Conservation (phyloP, 2,888 invertebrate genomes). For the Watsonalla cultraria region DNA sequence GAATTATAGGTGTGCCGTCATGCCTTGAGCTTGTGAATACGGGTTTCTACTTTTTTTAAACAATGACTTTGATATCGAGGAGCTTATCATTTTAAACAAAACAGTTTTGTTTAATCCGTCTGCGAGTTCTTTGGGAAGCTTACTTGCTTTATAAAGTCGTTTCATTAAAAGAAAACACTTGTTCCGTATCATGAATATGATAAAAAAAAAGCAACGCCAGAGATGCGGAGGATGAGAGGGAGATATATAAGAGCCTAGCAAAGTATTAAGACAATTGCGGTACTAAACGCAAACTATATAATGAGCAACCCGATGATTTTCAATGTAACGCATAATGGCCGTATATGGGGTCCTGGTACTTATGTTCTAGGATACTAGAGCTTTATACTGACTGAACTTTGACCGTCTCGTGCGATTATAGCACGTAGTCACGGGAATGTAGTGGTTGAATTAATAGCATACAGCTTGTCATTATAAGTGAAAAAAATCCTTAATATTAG, state of each 20-base stretch:
- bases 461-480: conserved; percentile 4
- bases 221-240: conserved; percentile 9
- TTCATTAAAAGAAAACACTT: not conserved
- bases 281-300: conserved; percentile 39
- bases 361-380: conserved; percentile 20
- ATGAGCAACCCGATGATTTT: conserved; percentile 48
- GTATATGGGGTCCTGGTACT: conserved; percentile 33
- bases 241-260: conserved; percentile 11
- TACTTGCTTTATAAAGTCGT: not conserved
- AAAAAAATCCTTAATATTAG: not conserved
- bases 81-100: not conserved
- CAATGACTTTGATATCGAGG: not conserved
- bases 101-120: not conserved
- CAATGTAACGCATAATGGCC: conserved; percentile 56
- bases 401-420: conserved; percentile 11
- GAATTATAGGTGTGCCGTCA: conserved; percentile 30
- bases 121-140: not conserved
- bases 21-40: conserved; percentile 23
- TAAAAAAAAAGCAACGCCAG: not conserved
- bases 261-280: conserved; percentile 23
- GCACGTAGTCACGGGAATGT: conserved; percentile 10
- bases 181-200: not conserved
- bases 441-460: conserved; percentile 19
- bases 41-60: not conserved
- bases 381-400: conserved; percentile 13